These are phyloP conservation scores for Nematopogon swammerdamellus DNA, from an alignment of 2,888 invertebrate species.

Conservation along the genomic window DNA sequence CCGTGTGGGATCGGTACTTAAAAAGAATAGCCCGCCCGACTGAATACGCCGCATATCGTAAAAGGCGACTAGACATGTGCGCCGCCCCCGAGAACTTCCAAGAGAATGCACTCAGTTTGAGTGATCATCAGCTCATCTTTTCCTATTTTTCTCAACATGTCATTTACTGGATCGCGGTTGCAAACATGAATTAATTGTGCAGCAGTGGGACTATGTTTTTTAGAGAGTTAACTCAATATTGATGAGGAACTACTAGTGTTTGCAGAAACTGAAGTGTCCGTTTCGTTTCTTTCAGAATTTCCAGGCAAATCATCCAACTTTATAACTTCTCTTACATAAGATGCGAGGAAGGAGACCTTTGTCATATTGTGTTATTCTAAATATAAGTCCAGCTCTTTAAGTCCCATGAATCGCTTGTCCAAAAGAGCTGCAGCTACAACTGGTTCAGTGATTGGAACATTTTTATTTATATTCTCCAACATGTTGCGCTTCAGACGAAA, in stretches of 20 bases:
- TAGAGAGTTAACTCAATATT: too few relatives aligned
- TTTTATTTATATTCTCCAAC: too few relatives aligned
- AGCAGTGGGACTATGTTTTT: too few relatives aligned
- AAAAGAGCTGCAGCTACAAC: slow-evolving; percentile 2
- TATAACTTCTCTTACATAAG: slow-evolving; percentile 2
- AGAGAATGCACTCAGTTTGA: background rate
- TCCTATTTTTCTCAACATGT: background rate
- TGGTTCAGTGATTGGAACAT: background rate
- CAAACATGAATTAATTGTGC: background rate
- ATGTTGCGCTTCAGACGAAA: too few relatives aligned
- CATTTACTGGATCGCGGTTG: background rate
- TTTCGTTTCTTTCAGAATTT: too few relatives aligned
- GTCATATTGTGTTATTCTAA: slow-evolving; percentile 1
- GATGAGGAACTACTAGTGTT: too few relatives aligned
- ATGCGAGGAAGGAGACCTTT: slow-evolving; percentile 4
- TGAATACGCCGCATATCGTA: too few relatives aligned
- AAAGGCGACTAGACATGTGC: too few relatives aligned
- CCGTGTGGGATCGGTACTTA: too few relatives aligned
- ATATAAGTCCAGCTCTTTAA: slow-evolving; percentile 2
- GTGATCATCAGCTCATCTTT: background rate
- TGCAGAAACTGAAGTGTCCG: too few relatives aligned
- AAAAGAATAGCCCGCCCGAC: too few relatives aligned
- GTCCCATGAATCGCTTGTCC: slow-evolving; percentile 2
- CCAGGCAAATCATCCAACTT: too few relatives aligned
- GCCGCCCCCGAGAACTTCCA: slow-evolving; percentile 1